Evolutionary conservation across 2,888 invertebrate species (phyloP).

Genomic region (Busseola fusca): DNA sequence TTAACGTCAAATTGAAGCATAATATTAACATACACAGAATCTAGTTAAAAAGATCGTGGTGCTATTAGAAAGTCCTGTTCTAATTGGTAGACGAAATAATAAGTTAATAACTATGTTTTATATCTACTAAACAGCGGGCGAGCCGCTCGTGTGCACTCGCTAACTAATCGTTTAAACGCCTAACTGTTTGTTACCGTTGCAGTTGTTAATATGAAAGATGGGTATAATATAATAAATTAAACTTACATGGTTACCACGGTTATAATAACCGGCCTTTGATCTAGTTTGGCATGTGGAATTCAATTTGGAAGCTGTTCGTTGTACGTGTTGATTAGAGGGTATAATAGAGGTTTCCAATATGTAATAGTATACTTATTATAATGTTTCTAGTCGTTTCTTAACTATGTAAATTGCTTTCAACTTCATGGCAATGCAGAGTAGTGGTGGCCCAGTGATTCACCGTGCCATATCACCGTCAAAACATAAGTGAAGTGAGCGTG

Average conservation of each 20-base stretch:
- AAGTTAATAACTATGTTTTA: constrained; percentile 50
- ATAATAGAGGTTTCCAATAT: background rate
- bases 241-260: no score
- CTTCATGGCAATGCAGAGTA: background rate
- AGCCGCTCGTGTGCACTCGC: constrained; percentile 63
- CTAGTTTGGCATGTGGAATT: constrained; percentile 35
- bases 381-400: background rate
- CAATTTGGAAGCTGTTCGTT: constrained; percentile 35
- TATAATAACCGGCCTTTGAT: constrained; percentile 29
- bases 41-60: constrained; percentile 29
- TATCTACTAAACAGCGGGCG: constrained; percentile 50
- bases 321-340: constrained; percentile 16
- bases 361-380: background rate
- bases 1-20: constrained; percentile 10
- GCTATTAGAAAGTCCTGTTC: constrained; percentile 50
- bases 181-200: constrained; percentile 52
- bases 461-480: no score
- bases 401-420: background rate
- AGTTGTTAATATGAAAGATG: background rate
- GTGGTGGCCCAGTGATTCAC: no score
- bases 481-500: no score
- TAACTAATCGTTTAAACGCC: constrained; percentile 57
- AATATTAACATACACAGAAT: constrained; percentile 20
- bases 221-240: no score
- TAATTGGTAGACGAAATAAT: constrained; percentile 49